A percentile compares a stretch with the other conserved stretches of the same genome.
These are phyloP conservation scores for Myiopsitta monachus DNA, from an alignment of 2,113 vertebrate genomes.

Conservation along the genomic window DNA sequence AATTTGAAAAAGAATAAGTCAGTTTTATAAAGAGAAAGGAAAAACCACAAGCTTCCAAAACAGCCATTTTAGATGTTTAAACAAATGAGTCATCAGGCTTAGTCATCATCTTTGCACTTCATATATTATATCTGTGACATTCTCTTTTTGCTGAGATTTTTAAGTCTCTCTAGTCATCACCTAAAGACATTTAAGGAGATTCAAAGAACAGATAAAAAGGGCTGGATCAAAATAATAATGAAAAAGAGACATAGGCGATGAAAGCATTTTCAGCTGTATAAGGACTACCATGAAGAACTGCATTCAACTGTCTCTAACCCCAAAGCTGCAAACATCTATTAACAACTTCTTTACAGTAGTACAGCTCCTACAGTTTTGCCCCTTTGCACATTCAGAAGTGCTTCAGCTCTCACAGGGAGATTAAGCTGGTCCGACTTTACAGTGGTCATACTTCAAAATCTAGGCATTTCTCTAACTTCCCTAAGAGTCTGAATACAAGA, in stretches of 20 bases:
- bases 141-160: conserved; percentile 5
- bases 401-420: not conserved
- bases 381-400: not conserved
- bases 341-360: not conserved
- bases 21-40: not conserved
- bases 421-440: not conserved
- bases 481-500: not conserved
- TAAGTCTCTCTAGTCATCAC: not conserved
- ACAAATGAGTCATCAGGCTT: not conserved
- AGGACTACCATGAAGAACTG: not conserved
- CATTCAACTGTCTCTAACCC: not conserved
- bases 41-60: not conserved
- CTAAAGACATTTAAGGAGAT: not conserved
- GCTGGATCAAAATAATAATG: not conserved
- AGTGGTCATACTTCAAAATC: not conserved
- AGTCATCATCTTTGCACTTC: not conserved
- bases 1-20: not conserved
- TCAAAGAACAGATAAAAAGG: not conserved
- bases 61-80: not conserved
- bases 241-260: not conserved
- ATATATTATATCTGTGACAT: not conserved
- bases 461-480: not conserved
- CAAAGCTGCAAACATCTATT: not conserved
- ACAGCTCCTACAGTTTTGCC: not conserved
- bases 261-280: not conserved